These are phyloP conservation scores for Drosophila simulans DNA, from an alignment of 1,140 invertebrate species.

Conservation along the genomic window DNA sequence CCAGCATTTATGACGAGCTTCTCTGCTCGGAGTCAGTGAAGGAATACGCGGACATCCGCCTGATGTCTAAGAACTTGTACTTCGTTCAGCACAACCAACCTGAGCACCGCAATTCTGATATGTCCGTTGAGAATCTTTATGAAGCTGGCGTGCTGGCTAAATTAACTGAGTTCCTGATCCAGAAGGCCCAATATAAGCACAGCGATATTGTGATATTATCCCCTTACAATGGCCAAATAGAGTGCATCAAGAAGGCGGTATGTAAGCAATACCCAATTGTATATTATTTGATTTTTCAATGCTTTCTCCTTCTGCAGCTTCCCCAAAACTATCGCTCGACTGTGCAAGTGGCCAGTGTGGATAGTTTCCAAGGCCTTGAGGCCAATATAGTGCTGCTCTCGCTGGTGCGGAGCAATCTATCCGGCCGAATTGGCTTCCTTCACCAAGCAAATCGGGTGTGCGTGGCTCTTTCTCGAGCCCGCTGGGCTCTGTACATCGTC, in stretches of 20 bases:
- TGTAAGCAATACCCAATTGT: not conserved
- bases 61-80: constrained; percentile 86
- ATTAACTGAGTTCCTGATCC: constrained; percentile 87
- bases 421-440: constrained; percentile 91
- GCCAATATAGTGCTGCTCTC: constrained; percentile 93
- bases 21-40: constrained; percentile 86
- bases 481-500: constrained; percentile 88
- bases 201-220: constrained; percentile 88
- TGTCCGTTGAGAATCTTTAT: constrained; percentile 86
- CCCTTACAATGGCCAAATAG: constrained; percentile 88
- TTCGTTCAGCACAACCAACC: constrained; percentile 87
- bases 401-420: constrained; percentile 90
- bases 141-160: constrained; percentile 87
- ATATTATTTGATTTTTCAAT: not conserved
- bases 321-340: constrained; percentile 84
- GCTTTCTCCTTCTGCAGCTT: constrained; percentile 71
- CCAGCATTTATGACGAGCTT: constrained; percentile 87
- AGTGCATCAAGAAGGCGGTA: constrained; percentile 42
- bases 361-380: constrained; percentile 95
- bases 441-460: constrained; percentile 91
- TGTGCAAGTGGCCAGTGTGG: constrained; percentile 88
- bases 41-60: constrained; percentile 85
- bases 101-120: constrained; percentile 73
- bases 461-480: constrained; percentile 93
- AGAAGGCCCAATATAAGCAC: constrained; percentile 86